phyloP scores from a whole-genome alignment of 2,113 vertebrate species.

The Colaptes auratus region DNA sequence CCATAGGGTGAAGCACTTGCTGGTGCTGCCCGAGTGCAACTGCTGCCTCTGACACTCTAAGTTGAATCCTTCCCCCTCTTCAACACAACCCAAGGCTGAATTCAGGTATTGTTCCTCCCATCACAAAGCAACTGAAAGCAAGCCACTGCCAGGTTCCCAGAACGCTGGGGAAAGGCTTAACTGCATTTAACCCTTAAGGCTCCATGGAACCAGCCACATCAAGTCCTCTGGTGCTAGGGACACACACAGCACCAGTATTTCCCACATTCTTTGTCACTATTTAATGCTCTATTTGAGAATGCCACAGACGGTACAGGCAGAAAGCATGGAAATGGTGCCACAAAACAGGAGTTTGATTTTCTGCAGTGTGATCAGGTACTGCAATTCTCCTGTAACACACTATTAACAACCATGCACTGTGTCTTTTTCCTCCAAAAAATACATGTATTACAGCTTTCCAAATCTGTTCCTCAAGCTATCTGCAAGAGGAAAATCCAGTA shows the following conservation, averaged over 20 bases:
- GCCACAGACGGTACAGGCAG: neutral
- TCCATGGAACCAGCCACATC: neutral
- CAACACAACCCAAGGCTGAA: conserved; percentile 37
- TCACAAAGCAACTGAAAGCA: conserved; percentile 55
- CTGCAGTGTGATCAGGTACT: neutral
- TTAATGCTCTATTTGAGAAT: neutral
- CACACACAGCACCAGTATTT: neutral
- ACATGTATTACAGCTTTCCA: neutral
- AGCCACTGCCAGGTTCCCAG: conserved; percentile 58
- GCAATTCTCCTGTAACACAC: neutral
- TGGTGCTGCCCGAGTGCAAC: neutral
- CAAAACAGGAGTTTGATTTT: neutral
- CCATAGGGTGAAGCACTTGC: conserved; percentile 34
- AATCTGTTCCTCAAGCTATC: neutral
- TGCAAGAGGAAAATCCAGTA: neutral
- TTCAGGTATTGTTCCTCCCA: conserved; percentile 62
- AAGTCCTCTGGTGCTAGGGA: neutral
- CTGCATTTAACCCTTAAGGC: conserved; percentile 46
- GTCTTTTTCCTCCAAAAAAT: neutral
- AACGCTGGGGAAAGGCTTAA: conserved; percentile 17
- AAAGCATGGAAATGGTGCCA: neutral
- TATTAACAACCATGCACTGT: neutral
- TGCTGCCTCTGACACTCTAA: conserved; percentile 39
- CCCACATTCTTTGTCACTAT: rapidly evolving
- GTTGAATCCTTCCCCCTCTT: conserved; percentile 36